phyloP scores from a whole-genome alignment of 2,113 vertebrate genomes.

The Ursus arctos region DNA sequence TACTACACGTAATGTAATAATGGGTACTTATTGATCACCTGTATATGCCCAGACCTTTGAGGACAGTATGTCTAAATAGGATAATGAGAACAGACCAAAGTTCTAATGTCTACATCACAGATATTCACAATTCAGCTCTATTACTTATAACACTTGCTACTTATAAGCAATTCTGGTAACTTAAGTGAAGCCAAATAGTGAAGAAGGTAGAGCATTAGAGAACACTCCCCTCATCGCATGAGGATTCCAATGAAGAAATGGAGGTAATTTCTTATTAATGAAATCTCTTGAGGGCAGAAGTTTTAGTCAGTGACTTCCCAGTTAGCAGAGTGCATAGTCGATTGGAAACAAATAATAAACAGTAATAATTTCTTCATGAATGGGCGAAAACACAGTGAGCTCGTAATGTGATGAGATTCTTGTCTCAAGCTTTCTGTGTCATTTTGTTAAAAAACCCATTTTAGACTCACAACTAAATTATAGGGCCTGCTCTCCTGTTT shows the following conservation, averaged over 20 bases:
- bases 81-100: not conserved
- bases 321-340: not conserved
- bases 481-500: not conserved
- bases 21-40: constrained; percentile 46
- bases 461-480: not conserved
- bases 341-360: not conserved
- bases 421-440: not conserved
- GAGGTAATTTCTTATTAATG: not conserved
- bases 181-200: not conserved
- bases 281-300: not conserved
- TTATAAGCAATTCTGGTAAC: not conserved
- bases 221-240: not conserved
- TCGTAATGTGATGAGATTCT: too few species aligned
- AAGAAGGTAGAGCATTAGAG: not conserved
- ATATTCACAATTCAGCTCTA: not conserved
- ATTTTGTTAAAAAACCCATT: not conserved
- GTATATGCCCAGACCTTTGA: not conserved
- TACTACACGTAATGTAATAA: not conserved
- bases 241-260: not conserved
- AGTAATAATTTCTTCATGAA: not conserved
- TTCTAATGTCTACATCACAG: not conserved
- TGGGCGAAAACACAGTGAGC: not conserved
- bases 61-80: not conserved
- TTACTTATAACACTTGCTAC: not conserved
- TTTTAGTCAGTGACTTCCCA: not conserved